Evolutionary conservation across 1,140 invertebrate genomes (phyloP), one percentile per base, ranked within the genome.

Genomic region (Gryllus bimaculatus): DNA sequence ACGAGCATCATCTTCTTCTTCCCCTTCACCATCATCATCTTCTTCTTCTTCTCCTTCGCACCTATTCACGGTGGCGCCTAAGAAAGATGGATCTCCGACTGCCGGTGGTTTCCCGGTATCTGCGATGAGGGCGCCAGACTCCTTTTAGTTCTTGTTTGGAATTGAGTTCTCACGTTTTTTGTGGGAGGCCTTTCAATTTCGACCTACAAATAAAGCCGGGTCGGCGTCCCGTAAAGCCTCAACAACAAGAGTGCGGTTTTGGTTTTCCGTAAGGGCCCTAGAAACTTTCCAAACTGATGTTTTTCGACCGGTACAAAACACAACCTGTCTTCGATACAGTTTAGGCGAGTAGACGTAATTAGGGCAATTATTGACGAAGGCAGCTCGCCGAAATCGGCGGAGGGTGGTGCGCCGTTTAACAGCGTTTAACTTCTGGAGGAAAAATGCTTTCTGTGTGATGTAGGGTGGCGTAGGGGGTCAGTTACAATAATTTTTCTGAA

Each of bases 121-220:
- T 15, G 49, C 8, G 8, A 54, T 15, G 49, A 8, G 8, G 10
- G 54, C 0, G 10, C 10, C 54, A 13, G 10, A 18, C 54, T 66
- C 54, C 18, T 66, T 66, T 66, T 10, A 13, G 10, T 66, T 66
- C 18, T 10, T 66, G 10, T 66, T 66, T 66, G 10, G 54, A 66
- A 66, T 66, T 66, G 54, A 66, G 54, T 66, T 66, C 54, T 66
- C 54, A 66, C 54, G 54, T 66, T 66, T 66, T 66, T 66, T 66
- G 54, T 66, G 54, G 54, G 1, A 13, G 18, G 54, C 10, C 54
- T 66, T 66, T 66, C 54, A 66, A 66, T 66, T 66, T 66, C 54
- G 18, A 10, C 54, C 18, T 66, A 66, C 54, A 13, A 66, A 10
- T 10, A 18, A 18, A 66, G 10, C 18, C 10, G 10, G 54, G 54